Conservation (phyloP, 2,888 invertebrate species). For the Cordylochernes scorpioides region DNA sequence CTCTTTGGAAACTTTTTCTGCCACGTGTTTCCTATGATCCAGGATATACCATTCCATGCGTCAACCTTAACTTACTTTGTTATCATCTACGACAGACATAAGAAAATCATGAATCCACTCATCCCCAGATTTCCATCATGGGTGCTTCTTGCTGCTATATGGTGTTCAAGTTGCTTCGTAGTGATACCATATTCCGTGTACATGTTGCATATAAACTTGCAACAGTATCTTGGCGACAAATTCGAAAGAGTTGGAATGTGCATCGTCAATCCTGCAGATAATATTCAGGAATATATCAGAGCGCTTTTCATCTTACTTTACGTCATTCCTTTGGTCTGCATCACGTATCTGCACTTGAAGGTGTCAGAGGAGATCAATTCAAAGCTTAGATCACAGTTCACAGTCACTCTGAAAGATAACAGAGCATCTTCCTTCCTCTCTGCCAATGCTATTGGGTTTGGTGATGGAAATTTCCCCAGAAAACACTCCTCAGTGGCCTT, state of each 20-base stretch:
- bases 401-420: slow-evolving; percentile 6
- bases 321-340: slow-evolving; percentile 31
- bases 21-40: slow-evolving; percentile 42
- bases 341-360: slow-evolving; percentile 36
- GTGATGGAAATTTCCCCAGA: neutral
- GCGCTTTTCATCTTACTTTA: slow-evolving; percentile 32
- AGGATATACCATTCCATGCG: slow-evolving; percentile 41
- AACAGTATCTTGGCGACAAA: slow-evolving; percentile 24
- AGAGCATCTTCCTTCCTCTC: neutral
- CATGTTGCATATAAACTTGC: slow-evolving; percentile 39
- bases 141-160: slow-evolving; percentile 38
- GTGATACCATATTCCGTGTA: slow-evolving; percentile 45
- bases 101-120: slow-evolving; percentile 35
- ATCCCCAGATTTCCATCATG: slow-evolving; percentile 35
- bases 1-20: slow-evolving; percentile 41
- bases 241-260: slow-evolving; percentile 34
- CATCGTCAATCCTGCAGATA: slow-evolving; percentile 34
- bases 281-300: slow-evolving; percentile 37
- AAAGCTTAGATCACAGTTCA: slow-evolving; percentile 3
- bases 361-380: slow-evolving; percentile 33
- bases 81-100: slow-evolving; percentile 39
- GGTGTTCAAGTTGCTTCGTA: slow-evolving; percentile 40
- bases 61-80: slow-evolving; percentile 39
- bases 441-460: neutral
- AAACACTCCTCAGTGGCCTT: slow-evolving; percentile 1